These are phyloP conservation scores for Digitonthophagus gazella DNA, from an alignment of 2,888 invertebrate genomes.

Conservation along the genomic window DNA sequence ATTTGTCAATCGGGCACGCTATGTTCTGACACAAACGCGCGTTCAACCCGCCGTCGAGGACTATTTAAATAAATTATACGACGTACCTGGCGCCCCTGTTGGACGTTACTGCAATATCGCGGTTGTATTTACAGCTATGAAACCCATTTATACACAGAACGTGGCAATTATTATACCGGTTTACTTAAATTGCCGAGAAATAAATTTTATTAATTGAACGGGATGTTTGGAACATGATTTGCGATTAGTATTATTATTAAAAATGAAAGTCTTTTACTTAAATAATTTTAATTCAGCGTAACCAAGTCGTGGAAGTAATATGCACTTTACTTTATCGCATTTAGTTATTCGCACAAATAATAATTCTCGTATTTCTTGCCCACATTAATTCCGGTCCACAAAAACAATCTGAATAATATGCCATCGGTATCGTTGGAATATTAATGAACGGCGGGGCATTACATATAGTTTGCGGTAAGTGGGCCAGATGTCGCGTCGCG, in stretches of 20 bases:
- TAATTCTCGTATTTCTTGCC: not conserved
- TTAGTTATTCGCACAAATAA: too few species aligned
- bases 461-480: constrained; percentile 4
- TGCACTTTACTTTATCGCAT: too few species aligned
- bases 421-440: not conserved
- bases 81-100: not conserved
- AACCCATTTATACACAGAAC: not conserved
- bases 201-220: not conserved
- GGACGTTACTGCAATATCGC: not conserved
- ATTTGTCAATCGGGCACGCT: not conserved
- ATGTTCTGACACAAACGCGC: not conserved
- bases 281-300: too few species aligned
- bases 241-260: not conserved
- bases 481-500: not conserved
- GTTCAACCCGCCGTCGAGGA: not conserved
- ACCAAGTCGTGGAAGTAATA: too few species aligned
- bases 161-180: not conserved
- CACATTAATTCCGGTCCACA: not conserved
- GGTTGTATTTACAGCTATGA: not conserved
- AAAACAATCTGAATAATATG: not conserved
- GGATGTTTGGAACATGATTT: not conserved
- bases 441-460: not conserved
- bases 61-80: not conserved
- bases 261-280: too few species aligned
- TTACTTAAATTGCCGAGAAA: not conserved